Conservation (phyloP, 2,797 vertebrate species). For the Lithobates sylvaticus region DNA sequence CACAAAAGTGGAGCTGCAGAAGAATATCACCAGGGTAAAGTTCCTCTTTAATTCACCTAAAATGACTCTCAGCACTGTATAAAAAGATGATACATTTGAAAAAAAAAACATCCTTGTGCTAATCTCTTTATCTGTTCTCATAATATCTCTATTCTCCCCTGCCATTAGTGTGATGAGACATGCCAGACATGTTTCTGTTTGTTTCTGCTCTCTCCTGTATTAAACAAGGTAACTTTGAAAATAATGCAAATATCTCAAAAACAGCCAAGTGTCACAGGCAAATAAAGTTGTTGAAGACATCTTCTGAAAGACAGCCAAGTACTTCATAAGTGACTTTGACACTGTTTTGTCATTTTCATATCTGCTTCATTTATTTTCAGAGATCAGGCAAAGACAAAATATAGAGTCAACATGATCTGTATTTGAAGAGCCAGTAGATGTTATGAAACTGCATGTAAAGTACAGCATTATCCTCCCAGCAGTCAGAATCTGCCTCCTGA, state of each 20-base stretch:
- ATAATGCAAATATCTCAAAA: constrained; percentile 8
- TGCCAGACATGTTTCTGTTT: neutral
- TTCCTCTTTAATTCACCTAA: neutral
- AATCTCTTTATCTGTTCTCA: neutral
- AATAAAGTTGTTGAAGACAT: constrained; percentile 31
- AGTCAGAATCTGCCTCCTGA: constrained; percentile 48
- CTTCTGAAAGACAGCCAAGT: constrained; percentile 18
- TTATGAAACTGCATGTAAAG: constrained; percentile 29
- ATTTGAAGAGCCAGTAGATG: constrained; percentile 37
- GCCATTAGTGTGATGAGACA: constrained; percentile 26
- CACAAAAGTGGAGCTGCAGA: no score
- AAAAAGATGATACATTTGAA: neutral
- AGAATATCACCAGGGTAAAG: no score
- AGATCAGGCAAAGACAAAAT: constrained; percentile 25
- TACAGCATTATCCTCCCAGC: constrained; percentile 48
- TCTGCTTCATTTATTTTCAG: constrained; percentile 5
- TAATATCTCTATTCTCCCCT: neutral
- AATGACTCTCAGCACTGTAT: neutral
- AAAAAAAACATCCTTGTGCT: neutral
- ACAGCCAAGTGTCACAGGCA: neutral
- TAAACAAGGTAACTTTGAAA: constrained; percentile 24
- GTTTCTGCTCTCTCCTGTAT: neutral
- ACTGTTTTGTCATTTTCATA: constrained; percentile 28
- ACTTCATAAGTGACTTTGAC: constrained; percentile 34
- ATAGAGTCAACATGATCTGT: constrained; percentile 23